phyloP scores from a whole-genome alignment of 2,113 vertebrate genomes.

The Amphiprion percula region DNA sequence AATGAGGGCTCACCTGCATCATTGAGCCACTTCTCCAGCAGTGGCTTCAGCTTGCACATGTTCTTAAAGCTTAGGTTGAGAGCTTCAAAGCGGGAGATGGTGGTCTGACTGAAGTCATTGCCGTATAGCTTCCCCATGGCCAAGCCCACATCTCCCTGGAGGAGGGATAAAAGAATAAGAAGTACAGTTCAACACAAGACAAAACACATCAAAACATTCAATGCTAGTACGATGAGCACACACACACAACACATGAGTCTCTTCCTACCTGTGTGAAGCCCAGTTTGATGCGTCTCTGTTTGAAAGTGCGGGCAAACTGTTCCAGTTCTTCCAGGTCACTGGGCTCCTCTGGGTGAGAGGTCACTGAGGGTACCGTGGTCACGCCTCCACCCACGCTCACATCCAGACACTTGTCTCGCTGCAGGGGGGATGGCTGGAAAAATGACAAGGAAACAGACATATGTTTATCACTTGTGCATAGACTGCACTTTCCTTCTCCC shows the following conservation, averaged over 20 bases:
- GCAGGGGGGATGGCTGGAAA: conserved; percentile 47
- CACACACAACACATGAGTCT: neutral
- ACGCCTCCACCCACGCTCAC: conserved; percentile 67
- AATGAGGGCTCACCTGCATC: conserved; percentile 86
- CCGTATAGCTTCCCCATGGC: conserved; percentile 97
- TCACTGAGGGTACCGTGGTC: conserved; percentile 73
- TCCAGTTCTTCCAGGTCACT: conserved; percentile 95
- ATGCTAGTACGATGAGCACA: neutral
- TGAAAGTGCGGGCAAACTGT: conserved; percentile 95
- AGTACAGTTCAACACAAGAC: neutral
- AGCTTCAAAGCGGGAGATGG: conserved; percentile 95
- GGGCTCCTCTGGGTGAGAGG: conserved; percentile 91
- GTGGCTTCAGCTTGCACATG: conserved; percentile 96
- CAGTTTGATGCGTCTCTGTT: conserved; percentile 94
- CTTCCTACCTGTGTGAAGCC: conserved; percentile 92
- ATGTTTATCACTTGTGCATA: neutral
- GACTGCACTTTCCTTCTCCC: conserved; percentile 22
- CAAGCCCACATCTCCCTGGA: conserved; percentile 92
- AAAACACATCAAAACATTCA: neutral
- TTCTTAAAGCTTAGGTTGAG: conserved; percentile 97
- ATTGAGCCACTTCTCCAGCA: conserved; percentile 95
- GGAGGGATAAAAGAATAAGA: neutral
- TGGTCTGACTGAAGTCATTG: conserved; percentile 96
- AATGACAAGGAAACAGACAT: conserved; percentile 6
- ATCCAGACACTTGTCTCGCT: conserved; percentile 85